A percentile compares a stretch with the other conserved stretches of the same genome.
phyloP scores from a whole-genome alignment of 2,113 vertebrate genomes.

The Ochotona princeps region DNA sequence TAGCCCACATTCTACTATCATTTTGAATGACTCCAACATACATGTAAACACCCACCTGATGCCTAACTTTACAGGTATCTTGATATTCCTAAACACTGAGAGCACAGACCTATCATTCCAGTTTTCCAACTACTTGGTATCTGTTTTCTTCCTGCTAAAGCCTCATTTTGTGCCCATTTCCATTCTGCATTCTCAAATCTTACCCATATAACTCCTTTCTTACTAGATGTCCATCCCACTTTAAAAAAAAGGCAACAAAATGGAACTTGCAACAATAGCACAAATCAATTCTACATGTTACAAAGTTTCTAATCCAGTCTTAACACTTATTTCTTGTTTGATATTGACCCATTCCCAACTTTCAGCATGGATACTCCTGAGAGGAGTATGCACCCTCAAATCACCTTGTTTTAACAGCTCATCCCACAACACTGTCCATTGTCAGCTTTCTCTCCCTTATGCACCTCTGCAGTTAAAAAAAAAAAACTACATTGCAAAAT shows the following conservation, averaged over 20 bases:
- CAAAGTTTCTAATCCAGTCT: neutral
- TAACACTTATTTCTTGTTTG: neutral
- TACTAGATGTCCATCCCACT: neutral
- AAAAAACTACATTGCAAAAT: neutral
- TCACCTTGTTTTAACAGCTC: neutral
- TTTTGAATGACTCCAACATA: neutral
- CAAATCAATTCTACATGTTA: neutral
- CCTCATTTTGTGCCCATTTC: neutral
- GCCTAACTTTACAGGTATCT: neutral
- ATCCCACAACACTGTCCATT: neutral
- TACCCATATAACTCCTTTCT: neutral
- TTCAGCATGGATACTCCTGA: neutral
- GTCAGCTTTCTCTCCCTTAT: neutral
- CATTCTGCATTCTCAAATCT: neutral
- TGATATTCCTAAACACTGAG: constrained; percentile 14
- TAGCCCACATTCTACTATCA: neutral
- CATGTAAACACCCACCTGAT: neutral
- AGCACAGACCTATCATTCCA: neutral
- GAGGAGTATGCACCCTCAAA: neutral
- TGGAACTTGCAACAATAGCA: neutral
- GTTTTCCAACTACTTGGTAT: neutral
- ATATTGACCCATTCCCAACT: neutral
- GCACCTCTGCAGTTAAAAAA: neutral
- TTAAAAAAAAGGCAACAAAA: neutral
- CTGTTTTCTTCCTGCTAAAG: neutral